Conservation (phyloP, 2,888 invertebrate genomes). For the Himalopsyche anomala region DNA sequence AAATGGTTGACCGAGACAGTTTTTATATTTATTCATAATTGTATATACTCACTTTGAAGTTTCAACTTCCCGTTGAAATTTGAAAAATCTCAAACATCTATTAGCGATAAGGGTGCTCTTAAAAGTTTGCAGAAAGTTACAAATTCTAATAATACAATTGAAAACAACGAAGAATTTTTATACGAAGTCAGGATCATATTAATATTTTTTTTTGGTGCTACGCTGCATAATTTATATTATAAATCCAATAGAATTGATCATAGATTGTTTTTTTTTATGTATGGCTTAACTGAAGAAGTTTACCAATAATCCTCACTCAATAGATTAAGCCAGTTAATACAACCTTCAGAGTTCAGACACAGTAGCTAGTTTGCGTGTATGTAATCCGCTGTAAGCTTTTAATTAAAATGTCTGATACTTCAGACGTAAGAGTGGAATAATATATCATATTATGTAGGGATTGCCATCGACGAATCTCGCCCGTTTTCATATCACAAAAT, state of each 20-base stretch:
- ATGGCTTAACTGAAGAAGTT: background rate
- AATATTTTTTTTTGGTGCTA: background rate
- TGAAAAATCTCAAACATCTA: too few species aligned
- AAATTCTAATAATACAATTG: too few species aligned
- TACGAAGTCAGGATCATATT: background rate
- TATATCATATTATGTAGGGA: too few species aligned
- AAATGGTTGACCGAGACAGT: too few species aligned
- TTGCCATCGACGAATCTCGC: too few species aligned
- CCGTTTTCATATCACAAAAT: too few species aligned
- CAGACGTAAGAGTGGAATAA: background rate
- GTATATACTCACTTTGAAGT: too few species aligned
- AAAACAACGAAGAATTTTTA: background rate
- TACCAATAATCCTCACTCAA: background rate
- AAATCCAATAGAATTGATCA: background rate
- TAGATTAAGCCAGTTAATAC: too few species aligned
- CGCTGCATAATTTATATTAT: background rate
- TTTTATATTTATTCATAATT: too few species aligned
- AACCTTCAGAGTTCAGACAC: background rate
- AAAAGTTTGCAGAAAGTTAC: too few species aligned
- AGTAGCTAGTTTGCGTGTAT: background rate
- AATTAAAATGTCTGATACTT: constrained; percentile 2
- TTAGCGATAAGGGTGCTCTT: too few species aligned
- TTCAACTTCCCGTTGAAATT: too few species aligned
- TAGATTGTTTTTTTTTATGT: background rate
- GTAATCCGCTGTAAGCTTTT: background rate